phyloP scores from a whole-genome alignment of 2,888 invertebrate species.

The Aspidiotus rigidus region DNA sequence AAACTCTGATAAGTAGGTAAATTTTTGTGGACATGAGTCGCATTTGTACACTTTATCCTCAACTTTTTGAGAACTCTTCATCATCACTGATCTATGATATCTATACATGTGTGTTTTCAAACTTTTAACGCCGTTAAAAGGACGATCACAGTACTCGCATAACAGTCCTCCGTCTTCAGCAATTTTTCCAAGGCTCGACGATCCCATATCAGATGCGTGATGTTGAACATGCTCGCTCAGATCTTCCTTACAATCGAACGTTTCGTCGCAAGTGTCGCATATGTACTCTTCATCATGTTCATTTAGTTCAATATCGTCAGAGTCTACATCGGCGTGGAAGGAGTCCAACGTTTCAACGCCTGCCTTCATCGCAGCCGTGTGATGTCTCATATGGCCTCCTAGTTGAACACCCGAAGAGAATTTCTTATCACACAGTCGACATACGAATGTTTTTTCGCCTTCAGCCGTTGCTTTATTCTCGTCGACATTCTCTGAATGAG shows the following conservation, averaged over 20 bases:
- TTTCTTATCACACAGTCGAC: background rate
- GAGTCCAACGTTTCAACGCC: background rate
- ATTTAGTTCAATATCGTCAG: background rate
- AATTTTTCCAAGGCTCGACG: background rate
- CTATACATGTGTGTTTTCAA: slow-evolving; percentile 7
- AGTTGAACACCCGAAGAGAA: background rate
- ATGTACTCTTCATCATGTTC: background rate
- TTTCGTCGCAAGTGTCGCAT: background rate
- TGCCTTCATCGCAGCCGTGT: background rate
- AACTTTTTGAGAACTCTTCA: too few species aligned
- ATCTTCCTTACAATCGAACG: background rate
- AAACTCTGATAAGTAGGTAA: background rate
- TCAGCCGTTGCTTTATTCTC: background rate
- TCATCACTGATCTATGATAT: too few species aligned
- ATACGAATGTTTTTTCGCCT: background rate
- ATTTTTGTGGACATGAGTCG: background rate
- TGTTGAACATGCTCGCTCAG: background rate
- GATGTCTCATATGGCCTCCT: background rate
- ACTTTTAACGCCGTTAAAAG: background rate
- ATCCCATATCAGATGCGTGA: background rate
- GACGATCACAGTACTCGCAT: background rate
- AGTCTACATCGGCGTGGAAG: too few species aligned
- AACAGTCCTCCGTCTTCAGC: background rate
- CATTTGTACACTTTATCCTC: background rate
- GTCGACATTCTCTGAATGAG: background rate